Base-by-base conservation (phyloP, 2,888 invertebrate species). In the Drosophila crucigera region DNA sequence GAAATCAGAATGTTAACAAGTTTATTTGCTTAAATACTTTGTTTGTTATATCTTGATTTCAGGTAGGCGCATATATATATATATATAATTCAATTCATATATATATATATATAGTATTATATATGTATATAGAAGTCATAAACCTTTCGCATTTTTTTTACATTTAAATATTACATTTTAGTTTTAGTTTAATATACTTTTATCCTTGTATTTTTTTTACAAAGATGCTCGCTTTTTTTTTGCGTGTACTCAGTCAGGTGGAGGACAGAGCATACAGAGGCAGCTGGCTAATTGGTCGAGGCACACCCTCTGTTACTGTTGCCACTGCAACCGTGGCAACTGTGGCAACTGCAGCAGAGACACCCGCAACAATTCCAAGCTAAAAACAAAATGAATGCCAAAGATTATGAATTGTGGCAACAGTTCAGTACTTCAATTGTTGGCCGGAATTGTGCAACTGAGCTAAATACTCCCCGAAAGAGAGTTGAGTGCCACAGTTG, bases 301-400 rank as follows among this genome's bases (percentile, higher is more conserved):
- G 7, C 47, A 47, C 25, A 25, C 47, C 25, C 25, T 47, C 16
- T 16, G 2, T 47, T 47, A 47, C 9, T 2, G 25, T 47, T 47
- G 25, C 47, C 16, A 47, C 47, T 47, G 50, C 50, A 33, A 54
- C 5, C n/a, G 43, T 3, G 43, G 43, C 22, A n/a, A 39, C n/a
- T 9, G 43, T 1, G 43, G 43, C 22, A n/a, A 39, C n/a, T 9
- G 39, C 14, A 25, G 25, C 35, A 37, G 19, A 50, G 43, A 56
- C 73, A 73, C 64, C 73, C 64, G 39, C 53, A 73, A 47, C 60
- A 73, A 69, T 59, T 68, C 43, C 7, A 50, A 74, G 55, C 41
- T 31, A 37, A 56, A 56, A 49, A 56, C 73, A 61, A 60, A 41
- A 59, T 65, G 59, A 60, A 59, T 70, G 60, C 58, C 53, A 37